Conservation (phyloP, 2,797 vertebrate species). For the Sebastes hubbsi region DNA sequence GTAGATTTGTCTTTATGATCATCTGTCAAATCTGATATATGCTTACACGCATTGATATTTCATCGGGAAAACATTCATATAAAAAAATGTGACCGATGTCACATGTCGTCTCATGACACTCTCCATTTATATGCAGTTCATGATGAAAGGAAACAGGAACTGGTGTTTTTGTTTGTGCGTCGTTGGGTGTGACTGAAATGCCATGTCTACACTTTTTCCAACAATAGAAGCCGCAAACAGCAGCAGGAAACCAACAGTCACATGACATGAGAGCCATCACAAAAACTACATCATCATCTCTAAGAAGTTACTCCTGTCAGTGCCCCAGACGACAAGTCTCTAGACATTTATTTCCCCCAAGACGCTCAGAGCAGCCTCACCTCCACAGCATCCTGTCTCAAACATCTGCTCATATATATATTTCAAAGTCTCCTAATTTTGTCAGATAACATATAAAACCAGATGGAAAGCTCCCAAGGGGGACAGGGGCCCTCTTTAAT, state of each 20-base stretch:
- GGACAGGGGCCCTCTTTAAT: conserved; percentile 70
- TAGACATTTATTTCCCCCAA: conserved; percentile 1
- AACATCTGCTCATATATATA: conserved; percentile 64
- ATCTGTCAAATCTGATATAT: not conserved
- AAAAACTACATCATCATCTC: not conserved
- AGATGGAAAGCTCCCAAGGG: conserved; percentile 81
- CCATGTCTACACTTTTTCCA: not conserved
- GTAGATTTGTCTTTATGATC: not conserved
- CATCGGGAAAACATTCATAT: not conserved
- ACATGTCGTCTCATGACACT: conserved; percentile 23
- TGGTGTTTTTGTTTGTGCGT: conserved; percentile 6
- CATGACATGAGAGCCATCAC: not conserved
- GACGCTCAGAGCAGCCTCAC: not conserved
- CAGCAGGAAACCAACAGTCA: not conserved
- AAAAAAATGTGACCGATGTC: not conserved
- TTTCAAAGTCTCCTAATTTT: conserved; percentile 66
- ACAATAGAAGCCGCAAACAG: not conserved
- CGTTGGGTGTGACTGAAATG: not conserved
- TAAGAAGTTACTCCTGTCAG: not conserved
- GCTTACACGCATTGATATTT: not conserved
- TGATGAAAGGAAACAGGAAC: conserved; percentile 49
- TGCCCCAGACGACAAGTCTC: not conserved
- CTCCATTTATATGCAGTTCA: not conserved
- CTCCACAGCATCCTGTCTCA: conserved; percentile 36
- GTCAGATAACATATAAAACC: conserved; percentile 76